Conservation (phyloP, 2,113 vertebrate species). For the Myiopsitta monachus region DNA sequence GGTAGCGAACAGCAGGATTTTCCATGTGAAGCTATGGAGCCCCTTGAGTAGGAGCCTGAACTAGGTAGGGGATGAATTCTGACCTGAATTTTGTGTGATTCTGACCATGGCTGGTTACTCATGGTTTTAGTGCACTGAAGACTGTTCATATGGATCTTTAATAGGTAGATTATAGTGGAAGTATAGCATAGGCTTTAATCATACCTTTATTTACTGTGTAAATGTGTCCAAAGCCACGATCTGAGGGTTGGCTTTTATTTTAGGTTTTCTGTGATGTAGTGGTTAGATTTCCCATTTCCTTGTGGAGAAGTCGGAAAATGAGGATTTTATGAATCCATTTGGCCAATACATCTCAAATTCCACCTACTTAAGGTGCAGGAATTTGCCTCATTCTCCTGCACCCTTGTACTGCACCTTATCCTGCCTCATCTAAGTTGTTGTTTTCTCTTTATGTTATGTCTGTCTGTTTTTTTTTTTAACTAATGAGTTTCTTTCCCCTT, state of each 20-base stretch:
- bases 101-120: background rate
- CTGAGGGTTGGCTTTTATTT: background rate
- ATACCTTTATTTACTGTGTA: background rate
- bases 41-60: background rate
- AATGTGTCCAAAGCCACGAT: background rate
- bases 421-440: background rate
- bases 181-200: background rate
- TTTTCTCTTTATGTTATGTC: background rate
- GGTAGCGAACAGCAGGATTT: background rate
- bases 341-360: background rate
- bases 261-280: background rate
- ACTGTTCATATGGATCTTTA: background rate
- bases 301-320: background rate
- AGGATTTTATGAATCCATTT: background rate
- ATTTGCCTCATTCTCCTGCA: background rate
- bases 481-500: background rate
- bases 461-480: background rate
- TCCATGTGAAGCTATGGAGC: background rate
- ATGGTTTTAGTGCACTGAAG: background rate
- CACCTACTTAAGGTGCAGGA: background rate
- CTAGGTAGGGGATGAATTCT: background rate
- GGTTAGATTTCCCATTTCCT: background rate
- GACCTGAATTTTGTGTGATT: background rate
- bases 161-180: background rate
- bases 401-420: background rate